Evolutionary conservation across 2,113 vertebrate species (phyloP), one percentile per base, ranked within the genome.

Genomic region (Grammomys dolichurus): DNA sequence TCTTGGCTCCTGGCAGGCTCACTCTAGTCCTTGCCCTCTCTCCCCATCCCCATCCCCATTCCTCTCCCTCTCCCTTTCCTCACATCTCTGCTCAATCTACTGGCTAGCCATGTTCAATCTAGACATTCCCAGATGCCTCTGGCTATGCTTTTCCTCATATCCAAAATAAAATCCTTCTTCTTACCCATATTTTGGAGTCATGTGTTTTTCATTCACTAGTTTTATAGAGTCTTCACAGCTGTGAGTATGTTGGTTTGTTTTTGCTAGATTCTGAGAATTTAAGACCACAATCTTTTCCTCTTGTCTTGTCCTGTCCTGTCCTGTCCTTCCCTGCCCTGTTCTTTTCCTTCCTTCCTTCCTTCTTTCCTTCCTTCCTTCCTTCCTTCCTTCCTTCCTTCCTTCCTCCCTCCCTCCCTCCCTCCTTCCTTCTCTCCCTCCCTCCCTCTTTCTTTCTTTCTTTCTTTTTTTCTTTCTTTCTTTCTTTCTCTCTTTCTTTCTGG

Each of bases 11-110:
- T 46, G 73, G 73, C 40, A 46, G 8, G 43, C 24, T 76, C 43
- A 76, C 24, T 46, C 43, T 76, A 10, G 73, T 46, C 24, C 24
- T 46, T 76, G 7, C 10, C 4, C 9, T 11, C 7, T 2, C 40
- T 5, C 10, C 10, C 13, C 2, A 13, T 16, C 9, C 10, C 10
- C 2, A 36, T 1, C 14, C 20, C 19, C 24, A 3, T 0, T 22
- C 19, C 8, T 9, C 63, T 9, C 9, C 63, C 2, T 9, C 8
- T 6, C 9, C 9, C 8, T 3, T 65, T 7, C 46, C 46, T 48
- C 46, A 48, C 46, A 48, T 48, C 46, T 48, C 46, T 48, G 46
- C 7, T 48, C 46, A 48, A 7, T 48, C 46, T 7, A 7, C 46
- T 48, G 46, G 46, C 46, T 48, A 7, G 46, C 7, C 46, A 48